Base-by-base conservation (phyloP, 2,888 invertebrate genomes). In the Augochlorella aurata region DNA sequence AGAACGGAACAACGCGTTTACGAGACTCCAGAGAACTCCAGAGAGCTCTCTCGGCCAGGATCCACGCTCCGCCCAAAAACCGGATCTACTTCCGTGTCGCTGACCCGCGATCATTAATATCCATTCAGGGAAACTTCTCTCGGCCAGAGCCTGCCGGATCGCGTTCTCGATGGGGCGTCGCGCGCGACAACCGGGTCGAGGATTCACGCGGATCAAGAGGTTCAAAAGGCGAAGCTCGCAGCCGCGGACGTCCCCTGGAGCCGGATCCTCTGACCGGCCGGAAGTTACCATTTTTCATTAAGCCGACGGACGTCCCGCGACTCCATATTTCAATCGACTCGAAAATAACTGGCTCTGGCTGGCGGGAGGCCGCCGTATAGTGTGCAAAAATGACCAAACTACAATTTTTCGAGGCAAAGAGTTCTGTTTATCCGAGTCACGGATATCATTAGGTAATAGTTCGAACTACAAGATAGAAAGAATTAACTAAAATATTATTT, bases 201-300 rank as follows among this genome's bases (percentile, higher is more conserved):
- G 38, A 63, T 63, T 63, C 61, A 1, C 61, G 61, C 29, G 61
- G 80, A 87, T 87, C 85, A 75, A 77, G 65, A 65, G 73, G 52
- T 72, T 75, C 67, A n/a, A 66, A 58, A 69, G 67, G 16, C 10
- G 70, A 49, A 50, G 50, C 67, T 47, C 44, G 66, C 24, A 66
- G 72, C 16, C 21, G 61, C 63, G 65, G 67, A 71, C 10, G 61
- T 67, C 63, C 66, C 66, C 54, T 49, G 29, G 68, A 70, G 74
- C 63, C 8, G 18, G 61, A 8, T 4, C 18, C 21, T 50, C 29
- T 18, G 24, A 10, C 18, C 63, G 29, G 29, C 50, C 61, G n/a
- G 87, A 86, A 88, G 90, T 91, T 90, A 89, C 89, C 89, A 90
- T 92, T 91, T 92, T 92, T 92, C 90, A 92, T 92, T 90, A 91